phyloP scores from a whole-genome alignment of 2,113 vertebrate species.

The Enhydra lutris region DNA sequence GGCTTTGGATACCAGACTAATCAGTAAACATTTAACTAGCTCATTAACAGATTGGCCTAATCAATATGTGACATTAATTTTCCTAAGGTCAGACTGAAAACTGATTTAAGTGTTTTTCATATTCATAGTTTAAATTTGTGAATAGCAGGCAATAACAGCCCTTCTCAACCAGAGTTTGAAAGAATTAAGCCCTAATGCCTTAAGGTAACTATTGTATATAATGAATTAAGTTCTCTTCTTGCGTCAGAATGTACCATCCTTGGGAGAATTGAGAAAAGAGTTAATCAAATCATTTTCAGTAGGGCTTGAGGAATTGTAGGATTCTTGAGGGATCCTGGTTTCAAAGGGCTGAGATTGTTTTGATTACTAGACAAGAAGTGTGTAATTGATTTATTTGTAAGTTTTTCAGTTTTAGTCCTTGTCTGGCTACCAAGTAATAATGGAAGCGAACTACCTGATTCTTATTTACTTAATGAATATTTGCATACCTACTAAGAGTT shows the following conservation, averaged over 20 bases:
- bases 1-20: neutral
- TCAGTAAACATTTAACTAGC: neutral
- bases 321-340: neutral
- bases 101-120: neutral
- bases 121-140: neutral
- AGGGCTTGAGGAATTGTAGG: neutral
- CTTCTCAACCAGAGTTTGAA: neutral
- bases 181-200: neutral
- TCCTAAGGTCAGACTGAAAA: neutral
- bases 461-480: conserved; percentile 6
- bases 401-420: conserved; percentile 13
- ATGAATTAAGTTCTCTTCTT: neutral
- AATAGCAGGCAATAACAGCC: neutral
- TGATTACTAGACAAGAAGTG: neutral
- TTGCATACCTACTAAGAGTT: neutral
- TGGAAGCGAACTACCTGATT: neutral
- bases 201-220: neutral
- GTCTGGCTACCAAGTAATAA: neutral
- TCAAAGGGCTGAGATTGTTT: neutral
- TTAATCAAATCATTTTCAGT: neutral
- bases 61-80: neutral
- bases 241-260: neutral
- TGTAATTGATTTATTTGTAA: neutral
- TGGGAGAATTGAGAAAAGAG: neutral
- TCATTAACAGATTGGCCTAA: neutral